phyloP scores from a whole-genome alignment of 2,888 invertebrate species.

The Trypoxylon attenuatum region DNA sequence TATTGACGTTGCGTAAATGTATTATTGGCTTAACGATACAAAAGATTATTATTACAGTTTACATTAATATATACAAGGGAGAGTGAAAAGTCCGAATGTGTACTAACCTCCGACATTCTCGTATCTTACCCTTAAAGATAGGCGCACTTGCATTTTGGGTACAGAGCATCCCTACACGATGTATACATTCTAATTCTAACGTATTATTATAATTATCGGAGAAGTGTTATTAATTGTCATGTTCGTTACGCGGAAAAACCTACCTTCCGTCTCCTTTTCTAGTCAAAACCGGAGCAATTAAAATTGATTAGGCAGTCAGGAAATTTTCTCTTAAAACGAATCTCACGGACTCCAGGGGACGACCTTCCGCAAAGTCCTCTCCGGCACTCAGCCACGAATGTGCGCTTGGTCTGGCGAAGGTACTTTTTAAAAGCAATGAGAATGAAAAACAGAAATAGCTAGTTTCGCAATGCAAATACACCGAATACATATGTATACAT shows the following conservation, averaged over 20 bases:
- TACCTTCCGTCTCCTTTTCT: conserved; percentile 15
- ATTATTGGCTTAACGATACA: conserved; percentile 63
- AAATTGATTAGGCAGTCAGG: neutral
- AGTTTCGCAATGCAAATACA: conserved; percentile 5
- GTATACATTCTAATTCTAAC: conserved; percentile 43
- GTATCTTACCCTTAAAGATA: conserved; percentile 44
- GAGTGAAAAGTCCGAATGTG: conserved; percentile 34
- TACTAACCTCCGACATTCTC: conserved; percentile 29
- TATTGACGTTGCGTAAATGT: conserved; percentile 43
- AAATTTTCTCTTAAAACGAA: conserved; percentile 13
- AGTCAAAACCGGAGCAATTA: neutral
- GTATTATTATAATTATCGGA: conserved; percentile 33
- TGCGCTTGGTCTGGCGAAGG: neutral
- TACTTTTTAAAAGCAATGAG: conserved; percentile 1
- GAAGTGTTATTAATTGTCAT: conserved; percentile 40
- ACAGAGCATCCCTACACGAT: conserved; percentile 42
- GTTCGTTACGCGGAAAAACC: conserved; percentile 37
- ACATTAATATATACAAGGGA: conserved; percentile 59
- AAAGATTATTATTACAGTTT: conserved; percentile 59
- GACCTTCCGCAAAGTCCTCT: too few species aligned
- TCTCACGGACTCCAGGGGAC: conserved; percentile 13
- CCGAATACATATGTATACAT: neutral
- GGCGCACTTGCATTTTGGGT: conserved; percentile 47
- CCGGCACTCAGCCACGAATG: too few species aligned
- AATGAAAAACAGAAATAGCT: neutral